These are phyloP conservation scores for Petaurus breviceps DNA, from an alignment of 2,113 vertebrate species.

Conservation along the genomic window DNA sequence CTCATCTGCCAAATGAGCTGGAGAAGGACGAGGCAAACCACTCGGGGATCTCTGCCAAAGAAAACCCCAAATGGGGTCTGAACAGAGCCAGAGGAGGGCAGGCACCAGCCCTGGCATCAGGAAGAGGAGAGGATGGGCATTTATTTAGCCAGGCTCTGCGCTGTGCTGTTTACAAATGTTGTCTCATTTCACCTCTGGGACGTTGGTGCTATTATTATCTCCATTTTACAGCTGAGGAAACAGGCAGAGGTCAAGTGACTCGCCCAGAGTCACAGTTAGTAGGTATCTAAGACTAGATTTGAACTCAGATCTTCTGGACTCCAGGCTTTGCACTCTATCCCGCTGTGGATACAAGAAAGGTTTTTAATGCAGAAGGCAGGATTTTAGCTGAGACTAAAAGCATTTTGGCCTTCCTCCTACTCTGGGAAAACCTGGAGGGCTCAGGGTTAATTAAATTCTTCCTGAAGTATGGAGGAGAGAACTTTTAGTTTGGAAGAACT, in stretches of 20 bases:
- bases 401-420: background rate
- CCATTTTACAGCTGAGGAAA: background rate
- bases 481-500: background rate
- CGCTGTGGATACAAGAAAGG: background rate
- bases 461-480: background rate
- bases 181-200: background rate
- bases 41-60: background rate
- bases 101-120: background rate
- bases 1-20: too few relatives aligned
- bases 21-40: background rate
- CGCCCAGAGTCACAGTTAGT: background rate
- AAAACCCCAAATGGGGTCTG: too few relatives aligned
- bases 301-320: background rate
- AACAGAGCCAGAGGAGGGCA: background rate
- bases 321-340: too few relatives aligned
- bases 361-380: background rate
- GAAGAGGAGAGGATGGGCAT: background rate
- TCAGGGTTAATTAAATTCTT: background rate
- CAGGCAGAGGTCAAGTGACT: background rate
- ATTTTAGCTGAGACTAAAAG: background rate
- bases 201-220: background rate
- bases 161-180: background rate
- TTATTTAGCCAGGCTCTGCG: too few relatives aligned
- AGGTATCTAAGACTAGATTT: background rate
- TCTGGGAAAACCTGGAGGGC: background rate